Base-by-base conservation (phyloP, 2,888 invertebrate genomes). In the Amphipoea lucens region DNA sequence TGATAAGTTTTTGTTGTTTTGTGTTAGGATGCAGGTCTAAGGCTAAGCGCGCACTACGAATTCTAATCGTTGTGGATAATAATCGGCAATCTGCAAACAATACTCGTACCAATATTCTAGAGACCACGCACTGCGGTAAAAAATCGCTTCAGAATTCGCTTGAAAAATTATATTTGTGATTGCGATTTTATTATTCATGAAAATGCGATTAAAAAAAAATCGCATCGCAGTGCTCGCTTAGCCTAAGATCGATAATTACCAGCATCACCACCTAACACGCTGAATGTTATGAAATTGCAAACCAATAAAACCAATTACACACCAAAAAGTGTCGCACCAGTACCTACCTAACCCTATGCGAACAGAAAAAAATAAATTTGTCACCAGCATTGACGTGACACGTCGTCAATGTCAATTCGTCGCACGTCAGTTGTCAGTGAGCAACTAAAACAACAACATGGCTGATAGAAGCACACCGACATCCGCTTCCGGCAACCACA, bases 401-500 rank as follows among this genome's bases (percentile, higher is more conserved):
- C 87, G 87, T 91, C 89, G 82, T 83, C 88, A 87, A 81, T 79
- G 90, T 89, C 91, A 88, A 87, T 90, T 87, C 91, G 89, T 88
- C 86, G 85, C 89, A 76, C 87, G 90, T 92, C 93, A 90, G 84
- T 91, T 89, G 92, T 90, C 91, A 88, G 90, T 83, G 86, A 87
- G 88, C 89, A 87, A 87, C 90, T 90, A 91, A 94, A 93, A 94
- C 93, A 92, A 94, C 91, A 87, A 76, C 78, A 90, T 85, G 89
- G 89, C 82, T 92, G 94, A 95, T 94, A 94, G 93, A 94, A 93
- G 91, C 92, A 88, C 81, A 88, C 90, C 92, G 93, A 93, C 95
- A 92, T 96, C 96, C 96, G 95, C 85, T 93, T 95, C 95, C 95
- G 93, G 89, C 87, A 90, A 88, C 96, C 94, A 80, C 94, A 94